Base-by-base conservation (phyloP, 2,888 invertebrate genomes). In the Antitype chi region DNA sequence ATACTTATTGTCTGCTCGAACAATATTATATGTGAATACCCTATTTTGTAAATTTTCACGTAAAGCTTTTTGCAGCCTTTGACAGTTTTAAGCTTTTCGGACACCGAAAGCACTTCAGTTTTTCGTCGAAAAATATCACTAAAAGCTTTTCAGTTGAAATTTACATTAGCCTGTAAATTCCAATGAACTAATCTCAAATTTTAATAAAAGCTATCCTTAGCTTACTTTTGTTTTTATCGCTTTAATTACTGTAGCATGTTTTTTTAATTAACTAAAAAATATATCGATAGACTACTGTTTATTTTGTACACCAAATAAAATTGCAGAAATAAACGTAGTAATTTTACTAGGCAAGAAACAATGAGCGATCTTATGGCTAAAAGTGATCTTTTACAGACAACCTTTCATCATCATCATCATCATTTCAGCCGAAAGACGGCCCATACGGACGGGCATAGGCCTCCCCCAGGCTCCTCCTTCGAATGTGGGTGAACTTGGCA, bases 91-190 rank as follows among this genome's bases (percentile, higher is more conserved):
- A n/a, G 20, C 25, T 80, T 63, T 62, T n/a, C 23, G 6, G 5
- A 9, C 6, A 53, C 47, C 32, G 55, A 55, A 79, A 47, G 43
- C 71, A 32, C 57, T 79, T 49, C n/a, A 72, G 32, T 7, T 72
- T 62, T 53, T 49, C 15, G 25, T n/a, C 15, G 20, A n/a, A 38
- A 53, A 62, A 38, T 20, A n/a, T 5, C 53, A 32, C 49, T 47
- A 47, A 79, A 59, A 62, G 28, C 62, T 17, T 71, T 47, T 62
- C 28, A 28, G 62, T 28, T 62, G 1, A 38, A n/a, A 62, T 57
- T 57, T n/a, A 55, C 60, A 38, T 32, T 53, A 17, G n/a, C 23
- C 9, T 25, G 13, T 23, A 53, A 25, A 70, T 79, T 70, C 1
- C 5, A 57, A 6, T 60, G 25, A 6, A 60, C 9, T 43, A 11